Evolutionary conservation across 2,113 vertebrate genomes (phyloP).

Genomic region (Osmerus eperlanus): DNA sequence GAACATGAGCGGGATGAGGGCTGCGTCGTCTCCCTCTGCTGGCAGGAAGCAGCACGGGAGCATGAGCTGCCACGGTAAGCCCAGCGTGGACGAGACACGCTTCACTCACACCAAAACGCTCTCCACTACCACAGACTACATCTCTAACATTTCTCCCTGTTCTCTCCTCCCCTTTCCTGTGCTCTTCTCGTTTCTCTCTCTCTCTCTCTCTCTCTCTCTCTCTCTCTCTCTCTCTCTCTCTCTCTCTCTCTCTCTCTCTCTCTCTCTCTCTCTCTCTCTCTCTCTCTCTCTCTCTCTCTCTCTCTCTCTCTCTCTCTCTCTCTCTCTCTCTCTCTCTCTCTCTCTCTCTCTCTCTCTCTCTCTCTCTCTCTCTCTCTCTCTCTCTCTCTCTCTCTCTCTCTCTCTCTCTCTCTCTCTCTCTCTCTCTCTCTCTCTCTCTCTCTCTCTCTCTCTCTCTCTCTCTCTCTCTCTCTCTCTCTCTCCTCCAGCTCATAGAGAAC

Average conservation of each 20-base stretch:
- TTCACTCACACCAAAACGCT: background rate
- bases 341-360: background rate
- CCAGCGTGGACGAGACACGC: background rate
- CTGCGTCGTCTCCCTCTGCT: background rate
- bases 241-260: background rate
- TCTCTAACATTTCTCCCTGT: no score
- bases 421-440: background rate
- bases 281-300: background rate
- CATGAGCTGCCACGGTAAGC: constrained; percentile 31
- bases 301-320: background rate
- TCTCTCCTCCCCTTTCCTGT: background rate
- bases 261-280: no score
- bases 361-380: no score
- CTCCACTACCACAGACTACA: no score
- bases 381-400: background rate
- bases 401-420: background rate
- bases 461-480: no score
- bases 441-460: background rate
- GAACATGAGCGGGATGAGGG: background rate
- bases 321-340: no score
- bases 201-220: background rate
- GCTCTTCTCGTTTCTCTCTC: background rate
- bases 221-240: background rate
- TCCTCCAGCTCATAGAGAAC: constrained; percentile 15
- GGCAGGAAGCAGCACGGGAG: background rate